Evolutionary conservation across 2,797 vertebrate species (phyloP), one percentile per base, ranked within the genome.

Genomic region (Sarcoramphus papa): DNA sequence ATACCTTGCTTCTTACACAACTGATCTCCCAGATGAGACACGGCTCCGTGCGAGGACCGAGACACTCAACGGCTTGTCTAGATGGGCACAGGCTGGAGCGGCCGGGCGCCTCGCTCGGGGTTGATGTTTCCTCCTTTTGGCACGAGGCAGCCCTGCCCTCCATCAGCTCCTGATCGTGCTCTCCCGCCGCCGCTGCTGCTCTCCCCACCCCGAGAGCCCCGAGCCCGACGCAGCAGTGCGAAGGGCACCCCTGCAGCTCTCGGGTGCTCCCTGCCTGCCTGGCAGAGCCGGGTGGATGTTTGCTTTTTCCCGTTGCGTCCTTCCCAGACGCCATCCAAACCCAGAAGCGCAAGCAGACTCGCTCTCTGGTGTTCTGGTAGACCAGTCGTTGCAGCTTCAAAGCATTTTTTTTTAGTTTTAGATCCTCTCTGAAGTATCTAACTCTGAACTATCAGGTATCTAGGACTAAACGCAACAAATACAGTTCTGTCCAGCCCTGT

Each of bases 121-220:
- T 5, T 16, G 62, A 8, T 28, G 22, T 7, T 45, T 10, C n/a
- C 10, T 35, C 68, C 28, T 9, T 17, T n/a, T 4, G 28, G 31
- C 50, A 28, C 3, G 11, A 51, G 67, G 28, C 53, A 40, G 57
- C 64, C 45, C 50, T 72, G 33, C 35, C 48, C 43, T 35, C n/a
- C 2, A 0, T 2, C 56, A 27, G 48, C 51, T 3, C 12, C 57
- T 20, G 25, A 1, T 8, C 9, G 1, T 9, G 13, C n/a, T 14
- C 18, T 51, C 43, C n/a, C 1, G 4, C n/a, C 4, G 2, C 51
- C 54, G 6, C 43, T 4, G 56, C 50, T 28, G 75, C 63, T 30
- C 25, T 19, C 17, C 48, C 41, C 17, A 4, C 17, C 19, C 19
- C 2, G 8, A 24, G 37, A 57, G 53, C n/a, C 74, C 41, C 3